These are phyloP conservation scores for Smithornis capensis DNA, from an alignment of 2,113 vertebrate species.

Conservation along the genomic window DNA sequence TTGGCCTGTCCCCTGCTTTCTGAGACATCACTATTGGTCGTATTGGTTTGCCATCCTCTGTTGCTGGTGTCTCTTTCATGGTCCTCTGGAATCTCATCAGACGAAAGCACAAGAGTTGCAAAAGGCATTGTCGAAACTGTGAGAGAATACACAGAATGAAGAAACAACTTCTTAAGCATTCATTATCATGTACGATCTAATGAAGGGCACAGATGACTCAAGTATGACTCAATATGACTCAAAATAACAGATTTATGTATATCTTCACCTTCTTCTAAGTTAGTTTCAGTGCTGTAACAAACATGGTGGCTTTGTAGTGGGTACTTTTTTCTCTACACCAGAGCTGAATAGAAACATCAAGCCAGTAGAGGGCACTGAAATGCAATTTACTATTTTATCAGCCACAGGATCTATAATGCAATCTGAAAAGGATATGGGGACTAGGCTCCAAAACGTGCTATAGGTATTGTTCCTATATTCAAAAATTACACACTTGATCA, in stretches of 20 bases:
- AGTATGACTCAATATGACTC: neutral
- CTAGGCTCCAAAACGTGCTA: neutral
- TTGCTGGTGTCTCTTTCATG: conserved; percentile 74
- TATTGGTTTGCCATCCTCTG: conserved; percentile 72
- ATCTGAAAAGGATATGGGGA: neutral
- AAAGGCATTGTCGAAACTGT: conserved; percentile 86
- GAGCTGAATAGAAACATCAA: neutral
- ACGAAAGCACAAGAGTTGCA: conserved; percentile 84
- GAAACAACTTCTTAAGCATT: neutral
- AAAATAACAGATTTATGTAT: neutral
- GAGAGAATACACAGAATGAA: neutral
- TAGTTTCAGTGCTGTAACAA: neutral
- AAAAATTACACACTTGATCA: neutral
- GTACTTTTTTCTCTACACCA: neutral
- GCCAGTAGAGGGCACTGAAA: neutral
- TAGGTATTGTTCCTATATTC: neutral
- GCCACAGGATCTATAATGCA: neutral
- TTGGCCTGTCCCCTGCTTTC: conserved; percentile 76
- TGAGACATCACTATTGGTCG: conserved; percentile 82
- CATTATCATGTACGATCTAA: neutral
- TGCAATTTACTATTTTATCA: neutral
- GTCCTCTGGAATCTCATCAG: conserved; percentile 76
- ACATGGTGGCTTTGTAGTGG: neutral
- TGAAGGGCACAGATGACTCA: neutral
- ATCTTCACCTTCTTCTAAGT: neutral